Conservation (phyloP, 2,113 vertebrate genomes). For the Gopherus flavomarginatus region DNA sequence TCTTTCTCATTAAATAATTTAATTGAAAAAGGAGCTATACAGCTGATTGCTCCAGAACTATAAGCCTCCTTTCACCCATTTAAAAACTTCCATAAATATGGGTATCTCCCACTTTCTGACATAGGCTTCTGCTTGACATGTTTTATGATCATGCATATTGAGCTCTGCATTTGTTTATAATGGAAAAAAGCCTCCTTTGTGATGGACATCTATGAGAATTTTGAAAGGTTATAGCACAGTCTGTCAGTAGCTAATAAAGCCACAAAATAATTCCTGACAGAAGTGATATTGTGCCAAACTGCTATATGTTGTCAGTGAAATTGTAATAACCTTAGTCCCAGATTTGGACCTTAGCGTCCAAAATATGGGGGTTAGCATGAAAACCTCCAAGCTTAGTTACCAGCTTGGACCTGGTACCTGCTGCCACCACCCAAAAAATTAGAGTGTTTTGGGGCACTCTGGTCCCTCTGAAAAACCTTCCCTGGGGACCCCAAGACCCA, state of each 20-base stretch:
- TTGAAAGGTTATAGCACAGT: background rate
- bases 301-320: background rate
- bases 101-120: background rate
- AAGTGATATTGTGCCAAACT: background rate
- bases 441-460: too few relatives aligned
- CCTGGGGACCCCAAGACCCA: too few relatives aligned
- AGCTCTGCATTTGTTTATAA: background rate
- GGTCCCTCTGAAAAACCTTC: too few relatives aligned
- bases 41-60: background rate
- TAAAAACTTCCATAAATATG: background rate
- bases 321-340: too few relatives aligned
- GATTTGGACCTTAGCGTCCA: too few relatives aligned
- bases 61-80: background rate
- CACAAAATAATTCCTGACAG: background rate
- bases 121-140: background rate
- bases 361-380: too few relatives aligned
- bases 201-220: background rate
- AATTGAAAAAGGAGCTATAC: background rate
- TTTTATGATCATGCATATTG: background rate
- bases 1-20: background rate
- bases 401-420: too few relatives aligned
- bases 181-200: background rate
- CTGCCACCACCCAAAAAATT: too few relatives aligned
- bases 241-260: background rate
- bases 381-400: too few relatives aligned